Evolutionary conservation across 2,797 vertebrate genomes (phyloP).

Genomic region (Ctenosaura bakeri): DNA sequence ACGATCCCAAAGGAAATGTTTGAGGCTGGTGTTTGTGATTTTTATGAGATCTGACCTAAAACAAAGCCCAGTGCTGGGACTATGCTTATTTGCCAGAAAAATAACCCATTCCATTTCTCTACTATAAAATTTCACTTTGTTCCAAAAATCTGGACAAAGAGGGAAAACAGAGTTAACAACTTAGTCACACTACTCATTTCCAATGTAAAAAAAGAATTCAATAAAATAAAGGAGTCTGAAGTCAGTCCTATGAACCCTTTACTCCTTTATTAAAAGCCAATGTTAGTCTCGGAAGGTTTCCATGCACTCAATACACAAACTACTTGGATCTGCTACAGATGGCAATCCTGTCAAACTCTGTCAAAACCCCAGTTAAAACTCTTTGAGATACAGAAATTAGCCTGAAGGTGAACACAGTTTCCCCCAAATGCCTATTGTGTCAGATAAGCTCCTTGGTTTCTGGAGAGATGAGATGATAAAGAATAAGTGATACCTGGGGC

Average conservation of each 20-base stretch:
- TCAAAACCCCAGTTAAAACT: background rate
- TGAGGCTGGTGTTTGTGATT: conserved; percentile 63
- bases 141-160: conserved; percentile 34
- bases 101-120: conserved; percentile 56
- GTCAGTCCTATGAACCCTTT: background rate
- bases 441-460: background rate
- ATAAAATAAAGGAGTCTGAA: conserved; percentile 1
- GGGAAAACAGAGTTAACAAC: conserved; percentile 4
- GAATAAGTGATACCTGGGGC: background rate
- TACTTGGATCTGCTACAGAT: background rate
- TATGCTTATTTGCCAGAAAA: conserved; percentile 59
- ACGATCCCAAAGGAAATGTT: conserved; percentile 69
- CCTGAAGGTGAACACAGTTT: background rate
- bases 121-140: conserved; percentile 48
- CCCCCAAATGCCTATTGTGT: background rate
- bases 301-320: background rate
- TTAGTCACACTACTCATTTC: background rate
- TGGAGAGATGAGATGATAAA: background rate
- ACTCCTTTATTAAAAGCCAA: background rate
- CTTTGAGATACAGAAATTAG: background rate
- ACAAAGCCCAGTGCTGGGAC: conserved; percentile 51
- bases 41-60: conserved; percentile 68
- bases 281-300: background rate
- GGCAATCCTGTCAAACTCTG: background rate
- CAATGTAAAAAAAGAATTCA: conserved; percentile 15